Base-by-base conservation (phyloP, 2,113 vertebrate species). In the Alethe diademata region DNA sequence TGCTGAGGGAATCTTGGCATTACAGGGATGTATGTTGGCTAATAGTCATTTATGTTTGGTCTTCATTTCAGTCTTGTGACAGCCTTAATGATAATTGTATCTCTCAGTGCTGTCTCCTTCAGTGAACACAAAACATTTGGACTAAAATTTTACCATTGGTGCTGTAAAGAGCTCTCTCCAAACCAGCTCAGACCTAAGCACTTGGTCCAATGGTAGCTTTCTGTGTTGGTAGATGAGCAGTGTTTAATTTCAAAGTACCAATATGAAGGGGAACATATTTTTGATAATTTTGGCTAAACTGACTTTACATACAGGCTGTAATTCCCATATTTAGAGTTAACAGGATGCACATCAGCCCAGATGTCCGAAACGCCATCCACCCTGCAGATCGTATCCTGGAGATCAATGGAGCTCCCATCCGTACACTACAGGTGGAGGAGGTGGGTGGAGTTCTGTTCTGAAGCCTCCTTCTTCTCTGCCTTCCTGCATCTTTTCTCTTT, bases 311-410 rank as follows among this genome's bases (percentile, higher is more conserved):
- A 43, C 35, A 40, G 29, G 3, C 38, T 82, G 7, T 82, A 86
- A 86, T 90, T 80, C 22, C 92, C 54, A 1, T 64, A 23, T 90
- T 83, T 94, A 99, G 99, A 95, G 99, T 99, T 88, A 98, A 98
- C 90, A 98, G 98, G 82, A 98, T 98, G 98, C 98, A 99, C 65
- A 99, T 99, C 96, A 99, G 98, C 92, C 98, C 99, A 22, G 98
- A 99, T 94, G 98, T 99, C 86, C 98, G 98, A 75, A 99, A 99
- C 5, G 98, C 99, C 95, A 99, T 99, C 96, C 99, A 99, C 71
- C 98, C 98, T 14, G 99, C 99, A 26, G 99, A 99, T 97, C 98
- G 98, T 35, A 99, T 99, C 95, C 97, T 99, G 96, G 99, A 99
- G 97, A 99, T 99, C 78, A 99, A 99, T 12, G 99, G 99, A 86